Conservation (phyloP, 2,888 invertebrate species). For the Polyommatus iphigenia region DNA sequence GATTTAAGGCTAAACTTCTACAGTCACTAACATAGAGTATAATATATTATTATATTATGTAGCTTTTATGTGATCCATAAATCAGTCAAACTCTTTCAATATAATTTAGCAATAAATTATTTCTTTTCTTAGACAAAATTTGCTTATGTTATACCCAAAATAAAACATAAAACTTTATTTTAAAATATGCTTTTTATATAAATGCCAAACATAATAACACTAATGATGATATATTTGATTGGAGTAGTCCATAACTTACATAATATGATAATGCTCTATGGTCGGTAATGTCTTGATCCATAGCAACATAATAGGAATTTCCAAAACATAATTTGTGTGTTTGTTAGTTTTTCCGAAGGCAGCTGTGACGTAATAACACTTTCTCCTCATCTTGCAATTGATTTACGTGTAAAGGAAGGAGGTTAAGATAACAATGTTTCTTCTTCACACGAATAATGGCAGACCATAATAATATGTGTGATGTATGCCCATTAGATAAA, state of each 20-base stretch:
- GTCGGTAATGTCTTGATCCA: background rate
- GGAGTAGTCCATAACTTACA: background rate
- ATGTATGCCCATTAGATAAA: conserved; percentile 5
- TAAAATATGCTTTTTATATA: background rate
- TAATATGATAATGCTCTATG: background rate
- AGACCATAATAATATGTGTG: conserved; percentile 24
- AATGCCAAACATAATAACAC: background rate
- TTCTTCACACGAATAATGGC: conserved; percentile 30
- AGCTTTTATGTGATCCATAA: background rate
- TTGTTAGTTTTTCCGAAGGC: conserved; percentile 24
- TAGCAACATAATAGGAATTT: background rate
- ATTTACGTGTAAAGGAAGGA: conserved; percentile 65
- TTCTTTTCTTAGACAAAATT: background rate
- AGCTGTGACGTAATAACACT: conserved; percentile 42
- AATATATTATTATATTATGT: background rate
- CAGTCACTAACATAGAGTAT: background rate
- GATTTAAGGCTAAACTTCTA: background rate
- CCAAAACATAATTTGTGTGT: background rate
- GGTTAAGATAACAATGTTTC: conserved; percentile 73
- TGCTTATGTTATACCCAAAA: background rate
- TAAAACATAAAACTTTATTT: background rate
- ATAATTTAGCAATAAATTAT: conserved; percentile 8
- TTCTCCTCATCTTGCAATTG: conserved; percentile 70
- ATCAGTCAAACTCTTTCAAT: background rate
- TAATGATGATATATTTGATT: background rate